phyloP scores from a whole-genome alignment of 2,797 vertebrate genomes.

The Sparidentex hasta region DNA sequence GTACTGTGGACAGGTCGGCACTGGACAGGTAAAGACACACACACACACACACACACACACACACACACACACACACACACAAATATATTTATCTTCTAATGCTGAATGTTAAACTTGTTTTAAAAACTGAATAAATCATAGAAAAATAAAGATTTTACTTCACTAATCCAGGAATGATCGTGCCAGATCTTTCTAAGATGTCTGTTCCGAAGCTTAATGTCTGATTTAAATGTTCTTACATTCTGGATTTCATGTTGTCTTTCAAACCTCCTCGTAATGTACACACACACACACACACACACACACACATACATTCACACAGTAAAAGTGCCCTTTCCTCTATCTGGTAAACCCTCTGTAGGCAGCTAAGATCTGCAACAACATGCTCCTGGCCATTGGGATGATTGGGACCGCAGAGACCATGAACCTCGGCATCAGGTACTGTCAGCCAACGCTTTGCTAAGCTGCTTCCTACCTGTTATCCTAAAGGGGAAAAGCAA shows the following conservation, averaged over 20 bases:
- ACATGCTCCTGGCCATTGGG: constrained; percentile 97
- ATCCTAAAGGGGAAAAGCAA: constrained; percentile 1
- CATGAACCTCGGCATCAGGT: constrained; percentile 99
- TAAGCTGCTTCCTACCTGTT: constrained; percentile 13
- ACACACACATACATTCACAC: neutral
- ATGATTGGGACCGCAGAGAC: constrained; percentile 99
- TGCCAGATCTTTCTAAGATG: neutral
- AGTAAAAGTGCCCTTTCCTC: constrained; percentile 7
- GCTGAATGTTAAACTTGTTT: neutral
- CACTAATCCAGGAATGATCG: neutral
- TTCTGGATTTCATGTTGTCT: constrained; percentile 6
- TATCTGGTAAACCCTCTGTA: constrained; percentile 73
- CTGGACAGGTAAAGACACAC: constrained; percentile 88
- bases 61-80: neutral
- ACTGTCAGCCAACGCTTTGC: constrained; percentile 45
- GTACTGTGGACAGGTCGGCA: constrained; percentile 93
- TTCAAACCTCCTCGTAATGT: neutral
- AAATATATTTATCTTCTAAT: too few species aligned
- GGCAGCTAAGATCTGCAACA: constrained; percentile 99
- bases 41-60: neutral
- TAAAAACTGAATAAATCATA: neutral
- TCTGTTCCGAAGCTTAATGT: constrained; percentile 1
- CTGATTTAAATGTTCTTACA: neutral
- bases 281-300: too few species aligned
- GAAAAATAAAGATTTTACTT: neutral